phyloP scores from a whole-genome alignment of 2,797 vertebrate species.

The Lagodon rhomboides region DNA sequence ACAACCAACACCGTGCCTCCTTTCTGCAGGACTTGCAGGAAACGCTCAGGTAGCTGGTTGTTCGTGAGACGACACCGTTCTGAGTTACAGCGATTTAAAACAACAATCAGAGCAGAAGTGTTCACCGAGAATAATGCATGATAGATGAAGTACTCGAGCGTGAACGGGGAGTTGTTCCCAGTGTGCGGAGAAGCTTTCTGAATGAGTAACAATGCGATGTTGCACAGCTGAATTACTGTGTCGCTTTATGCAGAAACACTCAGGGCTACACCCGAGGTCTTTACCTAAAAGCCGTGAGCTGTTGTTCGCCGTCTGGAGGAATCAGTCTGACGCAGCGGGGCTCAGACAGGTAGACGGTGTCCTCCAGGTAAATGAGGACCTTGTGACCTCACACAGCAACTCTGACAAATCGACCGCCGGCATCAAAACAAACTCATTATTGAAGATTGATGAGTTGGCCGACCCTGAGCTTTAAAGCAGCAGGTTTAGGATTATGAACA shows the following conservation, averaged over 20 bases:
- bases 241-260: neutral
- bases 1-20: slow-evolving; percentile 17
- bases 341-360: slow-evolving; percentile 29
- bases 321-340: slow-evolving; percentile 40
- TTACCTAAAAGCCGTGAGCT: slow-evolving; percentile 2
- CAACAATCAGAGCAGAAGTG: slow-evolving; percentile 5
- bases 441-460: slow-evolving; percentile 33
- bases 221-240: neutral
- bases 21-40: neutral
- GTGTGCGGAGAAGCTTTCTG: neutral
- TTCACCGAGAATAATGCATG: neutral
- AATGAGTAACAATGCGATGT: neutral
- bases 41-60: neutral
- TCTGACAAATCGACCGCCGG: slow-evolving; percentile 46
- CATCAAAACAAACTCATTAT: slow-evolving; percentile 53
- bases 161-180: neutral
- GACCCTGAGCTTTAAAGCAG: slow-evolving; percentile 24
- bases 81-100: slow-evolving; percentile 13
- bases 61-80: neutral
- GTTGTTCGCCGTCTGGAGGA: slow-evolving; percentile 11
- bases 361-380: slow-evolving; percentile 51
- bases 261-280: slow-evolving; percentile 6
- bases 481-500: slow-evolving; percentile 17
- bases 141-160: neutral
- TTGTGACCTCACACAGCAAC: slow-evolving; percentile 31